Percentiles rank a stretch among this genome's conserved stretches.
These are phyloP conservation scores for Hyposoter dolosus DNA, from an alignment of 2,888 invertebrate genomes.

Conservation along the genomic window DNA sequence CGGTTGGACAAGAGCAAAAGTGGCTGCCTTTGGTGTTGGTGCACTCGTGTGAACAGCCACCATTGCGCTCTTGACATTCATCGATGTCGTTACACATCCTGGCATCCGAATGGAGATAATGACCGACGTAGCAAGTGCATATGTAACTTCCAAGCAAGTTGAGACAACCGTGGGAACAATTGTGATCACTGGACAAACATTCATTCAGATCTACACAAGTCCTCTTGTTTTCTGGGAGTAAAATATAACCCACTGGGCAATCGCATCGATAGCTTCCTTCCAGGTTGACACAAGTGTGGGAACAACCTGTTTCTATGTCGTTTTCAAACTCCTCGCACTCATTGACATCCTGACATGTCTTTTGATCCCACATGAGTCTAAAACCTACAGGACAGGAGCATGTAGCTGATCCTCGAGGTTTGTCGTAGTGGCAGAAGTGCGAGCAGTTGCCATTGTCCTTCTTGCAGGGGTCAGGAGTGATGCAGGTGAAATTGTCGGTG, in stretches of 20 bases:
- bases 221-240: conserved; percentile 81
- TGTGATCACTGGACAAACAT: conserved; percentile 79
- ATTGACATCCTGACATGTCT: conserved; percentile 82
- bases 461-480: conserved; percentile 78
- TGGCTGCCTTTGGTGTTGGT: conserved; percentile 85
- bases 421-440: conserved; percentile 85
- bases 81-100: conserved; percentile 82
- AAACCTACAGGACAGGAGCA: conserved; percentile 87
- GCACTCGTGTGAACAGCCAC: conserved; percentile 86
- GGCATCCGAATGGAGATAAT: conserved; percentile 79
- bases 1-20: conserved; percentile 86
- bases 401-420: conserved; percentile 81
- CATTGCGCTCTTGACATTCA: conserved; percentile 82
- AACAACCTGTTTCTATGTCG: conserved; percentile 81
- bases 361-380: conserved; percentile 79
- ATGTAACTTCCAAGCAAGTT: conserved; percentile 82
- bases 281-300: conserved; percentile 85
- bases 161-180: conserved; percentile 79
- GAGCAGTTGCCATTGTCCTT: conserved; percentile 84
- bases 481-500: conserved; percentile 76
- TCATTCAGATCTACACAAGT: conserved; percentile 85
- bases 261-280: conserved; percentile 86
- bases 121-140: conserved; percentile 81
- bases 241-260: conserved; percentile 85
- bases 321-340: conserved; percentile 82